Percentiles rank a stretch among this genome's conserved stretches.
These are phyloP conservation scores for Anseranas semipalmata DNA, from an alignment of 2,113 vertebrate genomes.

Conservation along the genomic window DNA sequence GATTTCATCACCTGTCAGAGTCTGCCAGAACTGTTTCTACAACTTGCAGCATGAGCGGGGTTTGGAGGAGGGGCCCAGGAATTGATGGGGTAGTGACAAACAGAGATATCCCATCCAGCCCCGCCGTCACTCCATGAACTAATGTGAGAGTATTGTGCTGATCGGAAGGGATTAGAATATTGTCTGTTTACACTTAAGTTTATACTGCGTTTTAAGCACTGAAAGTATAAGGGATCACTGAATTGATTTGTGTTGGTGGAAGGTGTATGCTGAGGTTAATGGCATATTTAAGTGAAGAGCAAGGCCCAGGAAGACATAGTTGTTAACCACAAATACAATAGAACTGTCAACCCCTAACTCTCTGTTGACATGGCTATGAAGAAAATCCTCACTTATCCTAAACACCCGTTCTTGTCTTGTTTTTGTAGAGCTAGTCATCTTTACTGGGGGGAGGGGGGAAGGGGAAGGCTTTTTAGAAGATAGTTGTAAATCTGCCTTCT, in stretches of 20 bases:
- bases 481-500: slow-evolving; percentile 82
- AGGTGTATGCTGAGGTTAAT: neutral
- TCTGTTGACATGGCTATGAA: neutral
- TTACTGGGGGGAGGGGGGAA: slow-evolving; percentile 65
- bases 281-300: neutral
- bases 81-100: slow-evolving; percentile 69
- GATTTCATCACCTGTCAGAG: slow-evolving; percentile 95
- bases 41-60: slow-evolving; percentile 94
- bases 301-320: neutral
- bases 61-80: slow-evolving; percentile 85
- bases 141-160: neutral
- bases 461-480: slow-evolving; percentile 81
- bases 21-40: slow-evolving; percentile 99
- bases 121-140: neutral
- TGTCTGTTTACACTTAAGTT: slow-evolving; percentile 69
- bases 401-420: slow-evolving; percentile 66
- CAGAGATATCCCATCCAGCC: neutral
- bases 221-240: slow-evolving; percentile 76
- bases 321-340: neutral
- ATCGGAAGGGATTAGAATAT: neutral
- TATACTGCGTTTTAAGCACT: slow-evolving; percentile 64
- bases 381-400: slow-evolving; percentile 24
- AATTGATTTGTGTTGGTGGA: neutral
- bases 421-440: slow-evolving; percentile 78
- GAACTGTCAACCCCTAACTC: neutral